Evolutionary conservation across 2,888 invertebrate genomes (phyloP), one percentile per base, ranked within the genome.

Genomic region (Euzophera pinguis): DNA sequence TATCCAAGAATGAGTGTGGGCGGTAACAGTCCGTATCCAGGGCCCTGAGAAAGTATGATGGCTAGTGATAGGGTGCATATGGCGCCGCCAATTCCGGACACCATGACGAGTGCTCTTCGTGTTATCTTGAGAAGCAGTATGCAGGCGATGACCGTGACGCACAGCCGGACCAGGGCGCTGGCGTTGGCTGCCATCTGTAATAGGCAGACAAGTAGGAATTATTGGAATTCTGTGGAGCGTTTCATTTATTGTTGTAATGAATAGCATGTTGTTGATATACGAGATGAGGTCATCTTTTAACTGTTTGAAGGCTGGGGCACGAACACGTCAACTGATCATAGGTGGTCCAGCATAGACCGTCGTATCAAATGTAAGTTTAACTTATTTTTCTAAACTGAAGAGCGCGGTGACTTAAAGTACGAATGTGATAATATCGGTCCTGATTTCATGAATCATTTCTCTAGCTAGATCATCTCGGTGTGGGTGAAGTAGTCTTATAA

Each of bases 11-110:
- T 88, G 51, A 90, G 77, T 0, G 69, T 56, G 0, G 87, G 83
- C 0, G 79, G 75, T 0, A 74, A 53, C 51, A 77, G 32, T 35
- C 84, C 85, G 7, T 69, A 52, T 51, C 73, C 75, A 5, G 67
- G 67, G 0, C 82, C 85, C 14, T 71, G 71, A 1, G 67, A 57
- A 29, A 90, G 75, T 0, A 88, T 55, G 34, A 61, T 60, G 14
- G 84, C 93, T 3, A 95, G 83, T 3, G 86, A 81, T 13, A 95
- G 75, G 1, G 94, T 93, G 60, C 94, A 92, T 0, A 91, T 53
- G 0, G 93, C 92, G 0, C 95, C 94, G 32, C 95, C 94, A 0
- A 92, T 67, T 0, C 94, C 94, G 0, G 95, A 95, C 32, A 92
- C 73, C 49, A 95, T 78, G 34, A 93, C 93, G 12, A 95, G 89